These are phyloP conservation scores for Poecilia wingei DNA, from an alignment of 2,797 vertebrate species.

Conservation along the genomic window DNA sequence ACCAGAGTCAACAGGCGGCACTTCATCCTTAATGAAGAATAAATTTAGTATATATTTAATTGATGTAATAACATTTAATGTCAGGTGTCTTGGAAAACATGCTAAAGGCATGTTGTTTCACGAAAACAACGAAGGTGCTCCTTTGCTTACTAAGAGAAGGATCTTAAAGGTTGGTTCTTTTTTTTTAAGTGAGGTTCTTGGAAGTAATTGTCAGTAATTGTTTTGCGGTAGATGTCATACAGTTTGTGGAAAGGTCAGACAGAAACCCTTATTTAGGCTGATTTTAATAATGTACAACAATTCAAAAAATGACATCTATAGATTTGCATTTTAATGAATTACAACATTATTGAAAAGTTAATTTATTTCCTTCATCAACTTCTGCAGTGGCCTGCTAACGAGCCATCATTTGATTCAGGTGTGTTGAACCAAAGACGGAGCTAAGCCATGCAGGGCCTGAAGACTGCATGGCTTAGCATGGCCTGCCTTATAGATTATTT, in stretches of 20 bases:
- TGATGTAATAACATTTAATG: neutral
- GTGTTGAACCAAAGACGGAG: too few species aligned
- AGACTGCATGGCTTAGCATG: too few species aligned
- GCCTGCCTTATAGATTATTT: neutral
- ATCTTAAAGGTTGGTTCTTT: neutral
- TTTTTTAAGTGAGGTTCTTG: neutral
- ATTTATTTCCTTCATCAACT: neutral
- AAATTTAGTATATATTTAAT: conserved; percentile 1
- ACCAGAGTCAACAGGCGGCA: neutral
- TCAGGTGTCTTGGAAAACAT: neutral
- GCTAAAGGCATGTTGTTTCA: neutral
- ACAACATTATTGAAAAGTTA: neutral
- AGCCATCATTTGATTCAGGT: too few species aligned
- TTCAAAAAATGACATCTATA: neutral
- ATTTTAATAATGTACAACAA: neutral
- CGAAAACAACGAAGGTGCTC: neutral
- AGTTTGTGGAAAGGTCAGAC: neutral
- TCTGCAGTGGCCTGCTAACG: too few species aligned
- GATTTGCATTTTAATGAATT: neutral
- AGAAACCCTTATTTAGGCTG: neutral
- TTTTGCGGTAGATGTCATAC: neutral
- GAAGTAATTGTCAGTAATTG: neutral
- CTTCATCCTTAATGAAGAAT: conserved; percentile 22
- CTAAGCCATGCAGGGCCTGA: too few species aligned
- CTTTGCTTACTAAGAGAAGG: neutral